Evolutionary conservation across 2,888 invertebrate genomes (phyloP).

Genomic region (Caenorhabditis panamensis): DNA sequence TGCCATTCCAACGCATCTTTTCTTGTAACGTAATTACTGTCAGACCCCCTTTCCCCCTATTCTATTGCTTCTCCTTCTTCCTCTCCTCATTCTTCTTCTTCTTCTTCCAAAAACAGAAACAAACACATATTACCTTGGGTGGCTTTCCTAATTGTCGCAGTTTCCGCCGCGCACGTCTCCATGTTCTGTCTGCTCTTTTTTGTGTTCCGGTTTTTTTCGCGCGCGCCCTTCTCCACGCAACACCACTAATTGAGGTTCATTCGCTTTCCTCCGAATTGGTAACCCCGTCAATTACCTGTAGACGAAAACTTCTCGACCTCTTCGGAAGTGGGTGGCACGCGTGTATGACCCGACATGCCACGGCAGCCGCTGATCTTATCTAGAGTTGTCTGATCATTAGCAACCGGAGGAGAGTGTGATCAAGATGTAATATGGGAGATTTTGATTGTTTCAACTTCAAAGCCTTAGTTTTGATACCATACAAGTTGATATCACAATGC

Average conservation of each 20-base stretch:
- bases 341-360: conserved; percentile 25
- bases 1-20: not conserved
- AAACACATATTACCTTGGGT: conserved; percentile 10
- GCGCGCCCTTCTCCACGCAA: conserved; percentile 6
- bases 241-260: conserved; percentile 53
- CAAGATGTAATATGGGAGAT: not conserved
- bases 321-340: conserved; percentile 12
- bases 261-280: conserved; percentile 9
- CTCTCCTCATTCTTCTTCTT: not conserved
- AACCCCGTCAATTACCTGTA: conserved; percentile 21
- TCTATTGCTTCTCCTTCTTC: conserved; percentile 1
- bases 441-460: not conserved
- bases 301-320: conserved; percentile 11
- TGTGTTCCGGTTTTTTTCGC: conserved; percentile 11
- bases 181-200: conserved; percentile 16
- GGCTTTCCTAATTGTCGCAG: conserved; percentile 2
- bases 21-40: conserved; percentile 12
- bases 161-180: not conserved
- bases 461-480: no score
- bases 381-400: not conserved
- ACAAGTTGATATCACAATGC: no score
- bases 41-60: no score
- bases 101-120: conserved; percentile 11
- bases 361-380: conserved; percentile 5
- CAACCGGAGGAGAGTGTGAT: not conserved